A percentile compares a stretch with the other conserved stretches of the same genome.
Evolutionary conservation across 1,140 invertebrate species (phyloP).

Genomic region (Ostrea edulis): DNA sequence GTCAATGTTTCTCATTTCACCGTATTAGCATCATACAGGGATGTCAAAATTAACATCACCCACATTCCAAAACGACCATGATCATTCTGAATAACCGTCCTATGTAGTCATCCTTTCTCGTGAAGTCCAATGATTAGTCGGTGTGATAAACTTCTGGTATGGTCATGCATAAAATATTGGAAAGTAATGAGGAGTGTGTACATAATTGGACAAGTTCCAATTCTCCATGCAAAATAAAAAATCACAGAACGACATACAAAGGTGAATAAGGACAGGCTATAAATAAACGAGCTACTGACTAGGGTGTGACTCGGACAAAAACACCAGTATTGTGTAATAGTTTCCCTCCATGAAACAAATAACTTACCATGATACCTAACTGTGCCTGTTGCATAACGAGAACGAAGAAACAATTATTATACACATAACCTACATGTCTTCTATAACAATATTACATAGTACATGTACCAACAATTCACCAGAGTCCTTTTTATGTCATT

Average conservation of each 20-base stretch:
- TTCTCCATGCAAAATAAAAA: slow-evolving; percentile 1
- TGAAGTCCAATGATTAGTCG: not conserved
- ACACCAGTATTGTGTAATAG: slow-evolving; percentile 6
- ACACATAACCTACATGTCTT: not conserved
- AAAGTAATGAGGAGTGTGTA: not conserved
- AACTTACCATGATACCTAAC: slow-evolving; percentile 72
- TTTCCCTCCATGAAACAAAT: not conserved
- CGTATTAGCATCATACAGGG: no score
- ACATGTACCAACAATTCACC: no score
- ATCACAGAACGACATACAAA: not conserved
- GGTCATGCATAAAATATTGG: not conserved
- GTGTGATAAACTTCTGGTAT: not conserved
- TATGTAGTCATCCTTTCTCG: not conserved
- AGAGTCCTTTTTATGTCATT: no score
- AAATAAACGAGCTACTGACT: not conserved
- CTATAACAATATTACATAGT: not conserved
- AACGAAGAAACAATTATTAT: slow-evolving; percentile 41
- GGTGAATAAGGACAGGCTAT: not conserved
- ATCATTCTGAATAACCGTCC: not conserved
- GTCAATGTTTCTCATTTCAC: no score
- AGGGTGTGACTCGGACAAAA: not conserved
- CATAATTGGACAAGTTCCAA: not conserved
- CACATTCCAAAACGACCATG: not conserved
- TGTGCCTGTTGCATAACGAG: slow-evolving; percentile 59
- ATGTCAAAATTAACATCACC: not conserved